Conservation (phyloP, 2,888 invertebrate genomes). For the Pandemis heparana region DNA sequence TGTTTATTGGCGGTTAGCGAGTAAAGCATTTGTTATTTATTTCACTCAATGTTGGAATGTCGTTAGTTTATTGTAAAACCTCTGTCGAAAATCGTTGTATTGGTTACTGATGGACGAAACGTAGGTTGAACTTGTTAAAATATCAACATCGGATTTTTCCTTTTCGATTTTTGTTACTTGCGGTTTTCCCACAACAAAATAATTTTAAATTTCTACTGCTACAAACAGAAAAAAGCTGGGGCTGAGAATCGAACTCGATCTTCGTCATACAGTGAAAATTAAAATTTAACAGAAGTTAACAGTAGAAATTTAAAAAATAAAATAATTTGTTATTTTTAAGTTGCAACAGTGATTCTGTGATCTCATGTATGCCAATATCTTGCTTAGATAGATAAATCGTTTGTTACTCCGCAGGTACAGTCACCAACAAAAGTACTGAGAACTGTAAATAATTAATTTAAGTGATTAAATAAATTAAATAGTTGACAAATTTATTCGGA, state of each 20-base stretch:
- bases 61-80: background rate
- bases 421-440: slow-evolving; percentile 39
- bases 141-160: no score
- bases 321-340: slow-evolving; percentile 3
- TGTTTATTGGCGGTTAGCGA: slow-evolving; percentile 30
- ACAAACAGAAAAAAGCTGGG: no score
- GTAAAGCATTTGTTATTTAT: slow-evolving; percentile 12
- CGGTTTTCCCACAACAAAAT: no score
- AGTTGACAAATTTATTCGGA: slow-evolving; percentile 37
- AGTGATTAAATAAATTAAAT: slow-evolving; percentile 29
- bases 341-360: slow-evolving; percentile 39
- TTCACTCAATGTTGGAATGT: background rate
- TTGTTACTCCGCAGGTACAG: slow-evolving; percentile 29
- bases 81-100: background rate
- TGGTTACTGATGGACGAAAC: background rate
- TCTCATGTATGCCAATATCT: slow-evolving; percentile 31
- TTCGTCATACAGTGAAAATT: no score
- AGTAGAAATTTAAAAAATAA: no score
- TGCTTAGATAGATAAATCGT: slow-evolving; percentile 36
- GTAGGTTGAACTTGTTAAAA: background rate
- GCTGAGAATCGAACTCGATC: no score
- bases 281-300: no score
- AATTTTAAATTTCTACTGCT: no score
- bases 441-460: slow-evolving; percentile 41
- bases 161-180: no score